phyloP scores from a whole-genome alignment of 2,113 vertebrate genomes.

The Fulica atra region DNA sequence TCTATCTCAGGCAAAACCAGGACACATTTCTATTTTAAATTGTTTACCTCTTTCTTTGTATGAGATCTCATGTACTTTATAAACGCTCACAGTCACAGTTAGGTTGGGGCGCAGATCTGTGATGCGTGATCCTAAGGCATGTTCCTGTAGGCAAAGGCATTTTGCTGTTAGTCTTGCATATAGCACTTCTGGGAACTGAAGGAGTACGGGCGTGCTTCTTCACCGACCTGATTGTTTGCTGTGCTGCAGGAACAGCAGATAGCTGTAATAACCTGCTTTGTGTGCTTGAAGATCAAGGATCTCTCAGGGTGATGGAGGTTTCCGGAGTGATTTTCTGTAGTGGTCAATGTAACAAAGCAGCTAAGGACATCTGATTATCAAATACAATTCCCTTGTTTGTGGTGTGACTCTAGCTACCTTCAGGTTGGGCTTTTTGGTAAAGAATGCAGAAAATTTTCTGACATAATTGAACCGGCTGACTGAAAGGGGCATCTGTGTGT shows the following conservation, averaged over 20 bases:
- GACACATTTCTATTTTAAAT: background rate
- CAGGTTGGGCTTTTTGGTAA: background rate
- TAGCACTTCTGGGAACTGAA: background rate
- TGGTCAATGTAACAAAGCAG: background rate
- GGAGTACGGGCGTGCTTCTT: background rate
- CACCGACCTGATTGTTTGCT: background rate
- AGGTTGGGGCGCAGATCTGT: background rate
- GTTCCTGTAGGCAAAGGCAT: background rate
- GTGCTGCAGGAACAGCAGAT: background rate
- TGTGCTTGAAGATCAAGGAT: constrained; percentile 13
- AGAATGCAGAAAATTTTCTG: background rate
- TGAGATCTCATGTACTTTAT: background rate
- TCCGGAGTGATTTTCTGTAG: background rate
- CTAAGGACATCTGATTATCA: background rate
- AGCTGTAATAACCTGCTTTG: background rate
- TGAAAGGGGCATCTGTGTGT: background rate
- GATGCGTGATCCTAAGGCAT: background rate
- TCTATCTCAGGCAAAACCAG: too few relatives aligned
- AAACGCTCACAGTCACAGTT: background rate
- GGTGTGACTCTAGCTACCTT: background rate
- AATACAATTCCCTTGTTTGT: background rate
- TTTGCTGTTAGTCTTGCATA: background rate
- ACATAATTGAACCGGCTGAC: background rate
- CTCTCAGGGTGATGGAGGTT: background rate
- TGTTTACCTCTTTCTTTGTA: background rate